phyloP scores from a whole-genome alignment of 2,888 invertebrate species.

The Ctena decussata region DNA sequence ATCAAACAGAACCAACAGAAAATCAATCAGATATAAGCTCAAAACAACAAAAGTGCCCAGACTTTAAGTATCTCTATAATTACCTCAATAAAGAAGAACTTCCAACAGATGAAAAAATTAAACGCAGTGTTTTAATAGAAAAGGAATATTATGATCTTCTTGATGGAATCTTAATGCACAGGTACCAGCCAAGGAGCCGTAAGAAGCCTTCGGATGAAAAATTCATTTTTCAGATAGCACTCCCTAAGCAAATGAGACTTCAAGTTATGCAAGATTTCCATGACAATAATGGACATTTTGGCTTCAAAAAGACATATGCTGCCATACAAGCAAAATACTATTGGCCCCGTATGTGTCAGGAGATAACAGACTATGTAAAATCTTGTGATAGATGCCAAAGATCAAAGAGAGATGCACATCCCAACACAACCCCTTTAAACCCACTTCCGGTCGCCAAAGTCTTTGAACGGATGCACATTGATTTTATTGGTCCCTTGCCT shows the following conservation, averaged over 20 bases:
- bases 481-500: conserved; percentile 29
- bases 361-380: conserved; percentile 36
- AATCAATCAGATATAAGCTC: not conserved
- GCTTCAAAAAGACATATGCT: conserved; percentile 23
- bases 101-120: not conserved
- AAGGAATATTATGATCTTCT: not conserved
- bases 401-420: conserved; percentile 27
- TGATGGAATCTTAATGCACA: not conserved
- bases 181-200: not conserved
- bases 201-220: conserved; percentile 13
- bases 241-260: conserved; percentile 11
- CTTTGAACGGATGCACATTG: conserved; percentile 31
- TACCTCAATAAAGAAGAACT: not conserved
- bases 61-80: not conserved
- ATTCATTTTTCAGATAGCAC: conserved; percentile 32
- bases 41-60: not conserved
- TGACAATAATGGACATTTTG: conserved; percentile 29
- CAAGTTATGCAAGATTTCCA: conserved; percentile 18
- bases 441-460: conserved; percentile 32
- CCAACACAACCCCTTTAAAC: conserved; percentile 12
- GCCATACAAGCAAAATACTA: conserved; percentile 28
- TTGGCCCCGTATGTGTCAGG: conserved; percentile 34
- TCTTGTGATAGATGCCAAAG: conserved; percentile 55
- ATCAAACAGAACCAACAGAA: not conserved
- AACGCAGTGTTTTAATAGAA: not conserved